Base-by-base conservation (phyloP, 2,797 vertebrate genomes). In the Malurus leucopterus region DNA sequence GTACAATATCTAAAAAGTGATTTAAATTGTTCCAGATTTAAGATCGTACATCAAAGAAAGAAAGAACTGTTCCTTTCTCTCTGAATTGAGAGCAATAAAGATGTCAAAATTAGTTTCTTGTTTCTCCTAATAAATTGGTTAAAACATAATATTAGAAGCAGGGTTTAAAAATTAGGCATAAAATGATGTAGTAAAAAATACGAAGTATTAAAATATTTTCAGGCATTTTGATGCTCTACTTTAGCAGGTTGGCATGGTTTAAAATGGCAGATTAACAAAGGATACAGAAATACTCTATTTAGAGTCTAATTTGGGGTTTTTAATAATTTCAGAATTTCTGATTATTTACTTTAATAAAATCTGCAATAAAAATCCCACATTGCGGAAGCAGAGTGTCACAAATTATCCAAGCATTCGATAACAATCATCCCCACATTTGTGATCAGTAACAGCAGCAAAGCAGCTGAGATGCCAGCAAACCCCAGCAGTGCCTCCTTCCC, bases 1-100 rank as follows among this genome's bases (percentile, higher is more conserved):
- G 85, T 89, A 79, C 46, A 95, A 91, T 95, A 93, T 83, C 92
- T 95, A 94, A 96, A 96, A 96, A 92, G 92, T 70, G 27, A 96
- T 97, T 95, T 95, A 87, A 97, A 94, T 85, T 77, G 47, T 94
- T 93, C 57, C 72, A 93, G 71, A 82, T 94, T 94, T 85, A 76
- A 95, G 92, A 93, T 55, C 18, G 4, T 89, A 63, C 36, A 93
- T 84, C 73, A 90, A 79, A 65, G 58, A 89, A 81, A 90, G 88
- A 57, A 81, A 43, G 4, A 50, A 34, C 30, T 47, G 8, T 47
- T 91, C 64, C 62, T 87, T 92, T 86, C 72, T 46, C 47, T 89
- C 75, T 86, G 61, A 80, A 75, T 30, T 61, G 38, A 88, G 69
- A 78, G 49, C 44, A 88, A 86, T 54, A 89, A 92, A 94, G 44